Base-by-base conservation (phyloP, 2,888 invertebrate genomes). In the Drosophila kokeensis region DNA sequence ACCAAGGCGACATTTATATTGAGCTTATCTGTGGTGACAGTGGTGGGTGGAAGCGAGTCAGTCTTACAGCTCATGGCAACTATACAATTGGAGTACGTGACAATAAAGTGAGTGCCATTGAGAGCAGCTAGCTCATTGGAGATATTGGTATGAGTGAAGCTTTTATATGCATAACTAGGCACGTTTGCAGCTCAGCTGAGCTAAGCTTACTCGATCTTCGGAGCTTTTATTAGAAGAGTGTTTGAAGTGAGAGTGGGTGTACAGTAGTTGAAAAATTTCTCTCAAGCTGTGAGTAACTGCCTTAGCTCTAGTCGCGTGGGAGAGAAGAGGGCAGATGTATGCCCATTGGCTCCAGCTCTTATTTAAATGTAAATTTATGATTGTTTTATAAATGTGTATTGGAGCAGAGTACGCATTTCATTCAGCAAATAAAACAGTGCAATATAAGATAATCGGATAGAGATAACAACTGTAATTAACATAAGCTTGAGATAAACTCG, bases 1-100 rank as follows among this genome's bases (percentile, higher is more conserved):
- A 85, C 71, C 90, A 84, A 76, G 76, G 90, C 88, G 84, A 89
- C 84, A 87, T 76, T 84, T 89, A 84, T 84, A 84, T 84, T 84
- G 76, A 82, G 90, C 88, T 84, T 89, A 84, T 89, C 90, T 82
- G 61, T n/a, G 30, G 27, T 54, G 71, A 7, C 27, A 49, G 42
- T 21, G 27, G 40, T 40, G 34, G 3, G 36, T 24, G 50, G 11
- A 29, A 42, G 42, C 13, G 24, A 36, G 45, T 7, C 24, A 48
- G 53, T 61, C 8, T 29, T 27, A 34, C 24, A 61, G 70, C 54
- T 32, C 40, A 65, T 63, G 45, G 40, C 36, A 60, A 58, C 61
- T 18, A 67, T 53, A 63, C 77, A 76, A 80, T 76, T 77, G 76
- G 60, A 42, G 69, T 76, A 76, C 77, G 77, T 80, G 77, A 57